These are phyloP conservation scores for Myrmecobius fasciatus DNA, from an alignment of 2,113 vertebrate species.

Conservation along the genomic window DNA sequence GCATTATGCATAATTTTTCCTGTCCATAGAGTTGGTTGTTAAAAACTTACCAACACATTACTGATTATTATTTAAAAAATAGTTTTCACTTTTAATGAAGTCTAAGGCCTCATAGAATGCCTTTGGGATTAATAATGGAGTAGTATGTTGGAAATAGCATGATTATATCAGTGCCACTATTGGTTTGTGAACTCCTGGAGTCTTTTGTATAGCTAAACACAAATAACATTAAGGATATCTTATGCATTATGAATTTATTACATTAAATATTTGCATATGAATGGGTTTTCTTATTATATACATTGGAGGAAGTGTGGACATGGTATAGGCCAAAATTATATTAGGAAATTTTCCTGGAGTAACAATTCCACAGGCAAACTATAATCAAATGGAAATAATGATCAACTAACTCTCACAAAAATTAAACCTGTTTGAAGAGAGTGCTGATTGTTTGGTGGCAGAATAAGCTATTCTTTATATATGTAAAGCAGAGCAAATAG, in stretches of 20 bases:
- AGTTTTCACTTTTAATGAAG: background rate
- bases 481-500: background rate
- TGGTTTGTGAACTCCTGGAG: background rate
- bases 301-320: background rate
- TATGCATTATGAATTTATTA: background rate
- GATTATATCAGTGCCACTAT: background rate
- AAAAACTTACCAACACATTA: background rate
- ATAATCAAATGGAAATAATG: background rate
- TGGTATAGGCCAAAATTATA: background rate
- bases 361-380: background rate
- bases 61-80: background rate
- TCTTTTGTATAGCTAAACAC: background rate
- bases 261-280: background rate
- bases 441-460: background rate
- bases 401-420: background rate
- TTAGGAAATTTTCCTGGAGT: background rate
- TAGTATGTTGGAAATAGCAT: background rate
- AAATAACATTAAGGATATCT: background rate
- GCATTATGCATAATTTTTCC: background rate
- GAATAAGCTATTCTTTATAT: background rate
- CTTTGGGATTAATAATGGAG: background rate
- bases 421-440: background rate
- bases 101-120: background rate
- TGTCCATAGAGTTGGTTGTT: background rate
- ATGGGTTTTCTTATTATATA: background rate